phyloP scores from a whole-genome alignment of 1,140 invertebrate species.

The Apis dorsata region DNA sequence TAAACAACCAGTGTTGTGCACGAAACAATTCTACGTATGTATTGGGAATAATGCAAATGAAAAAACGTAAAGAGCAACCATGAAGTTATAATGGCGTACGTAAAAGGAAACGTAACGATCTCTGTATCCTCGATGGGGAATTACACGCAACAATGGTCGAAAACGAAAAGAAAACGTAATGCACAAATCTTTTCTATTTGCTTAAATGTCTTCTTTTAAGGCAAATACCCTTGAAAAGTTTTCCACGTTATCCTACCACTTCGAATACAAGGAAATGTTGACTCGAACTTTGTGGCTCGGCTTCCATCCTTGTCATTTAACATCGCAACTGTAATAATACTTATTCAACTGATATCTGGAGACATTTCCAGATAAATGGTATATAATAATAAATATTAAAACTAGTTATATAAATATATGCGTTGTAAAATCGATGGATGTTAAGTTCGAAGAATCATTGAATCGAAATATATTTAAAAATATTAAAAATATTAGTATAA shows the following conservation, averaged over 20 bases:
- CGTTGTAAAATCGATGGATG: too few relatives aligned
- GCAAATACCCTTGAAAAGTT: background rate
- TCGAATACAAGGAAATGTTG: background rate
- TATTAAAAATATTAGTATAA: too few relatives aligned
- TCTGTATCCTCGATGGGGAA: background rate
- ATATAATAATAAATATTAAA: background rate
- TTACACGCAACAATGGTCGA: background rate
- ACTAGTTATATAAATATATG: background rate
- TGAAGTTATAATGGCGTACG: conserved; percentile 13
- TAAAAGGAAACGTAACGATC: background rate
- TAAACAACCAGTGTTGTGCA: background rate
- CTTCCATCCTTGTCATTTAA: background rate
- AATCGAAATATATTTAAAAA: too few relatives aligned
- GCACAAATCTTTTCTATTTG: background rate
- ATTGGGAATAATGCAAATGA: conserved; percentile 8
- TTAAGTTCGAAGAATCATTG: too few relatives aligned
- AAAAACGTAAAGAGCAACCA: background rate
- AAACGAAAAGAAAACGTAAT: conserved; percentile 12
- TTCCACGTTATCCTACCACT: background rate
- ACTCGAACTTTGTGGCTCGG: background rate
- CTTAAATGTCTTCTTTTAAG: conserved; percentile 16
- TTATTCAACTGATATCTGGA: too few relatives aligned
- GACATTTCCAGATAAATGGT: background rate
- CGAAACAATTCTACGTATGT: background rate
- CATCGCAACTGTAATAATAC: background rate